These are phyloP conservation scores for Bucco capensis DNA, from an alignment of 2,113 vertebrate genomes.

Conservation along the genomic window DNA sequence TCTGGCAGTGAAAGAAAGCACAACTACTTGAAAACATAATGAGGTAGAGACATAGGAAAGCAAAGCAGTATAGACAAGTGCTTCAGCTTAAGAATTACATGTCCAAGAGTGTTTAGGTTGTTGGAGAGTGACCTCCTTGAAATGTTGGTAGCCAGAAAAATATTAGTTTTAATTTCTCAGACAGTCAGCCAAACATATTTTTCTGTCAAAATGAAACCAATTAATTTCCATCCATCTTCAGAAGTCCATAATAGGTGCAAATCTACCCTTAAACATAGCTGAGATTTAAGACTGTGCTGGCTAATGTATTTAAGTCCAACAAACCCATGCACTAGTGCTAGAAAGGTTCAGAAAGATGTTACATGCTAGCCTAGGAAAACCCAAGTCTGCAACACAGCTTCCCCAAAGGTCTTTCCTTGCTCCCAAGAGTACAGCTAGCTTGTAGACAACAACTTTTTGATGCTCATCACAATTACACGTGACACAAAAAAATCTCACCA, in stretches of 20 bases:
- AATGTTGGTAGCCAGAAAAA: not conserved
- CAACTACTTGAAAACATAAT: not conserved
- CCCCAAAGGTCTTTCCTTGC: not conserved
- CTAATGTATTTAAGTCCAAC: not conserved
- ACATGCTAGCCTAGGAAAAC: not conserved
- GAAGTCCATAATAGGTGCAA: not conserved
- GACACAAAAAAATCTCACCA: not conserved
- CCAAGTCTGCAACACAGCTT: not conserved
- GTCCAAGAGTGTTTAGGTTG: not conserved
- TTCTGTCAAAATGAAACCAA: not conserved
- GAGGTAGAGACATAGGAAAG: not conserved
- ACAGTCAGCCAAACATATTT: not conserved
- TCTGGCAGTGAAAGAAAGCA: not conserved
- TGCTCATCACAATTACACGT: not conserved
- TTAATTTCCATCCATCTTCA: not conserved
- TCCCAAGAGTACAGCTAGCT: not conserved
- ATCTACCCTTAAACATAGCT: not conserved
- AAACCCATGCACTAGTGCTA: not conserved
- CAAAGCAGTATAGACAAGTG: fast-evolving
- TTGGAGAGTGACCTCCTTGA: not conserved
- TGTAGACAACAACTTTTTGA: not conserved
- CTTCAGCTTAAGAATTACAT: not conserved
- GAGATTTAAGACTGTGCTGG: not conserved
- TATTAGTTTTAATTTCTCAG: not conserved
- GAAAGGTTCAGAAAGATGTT: not conserved